Percentiles rank a stretch among this genome's conserved stretches.
phyloP scores from a whole-genome alignment of 2,888 invertebrate species.

The Napeogenes inachia region DNA sequence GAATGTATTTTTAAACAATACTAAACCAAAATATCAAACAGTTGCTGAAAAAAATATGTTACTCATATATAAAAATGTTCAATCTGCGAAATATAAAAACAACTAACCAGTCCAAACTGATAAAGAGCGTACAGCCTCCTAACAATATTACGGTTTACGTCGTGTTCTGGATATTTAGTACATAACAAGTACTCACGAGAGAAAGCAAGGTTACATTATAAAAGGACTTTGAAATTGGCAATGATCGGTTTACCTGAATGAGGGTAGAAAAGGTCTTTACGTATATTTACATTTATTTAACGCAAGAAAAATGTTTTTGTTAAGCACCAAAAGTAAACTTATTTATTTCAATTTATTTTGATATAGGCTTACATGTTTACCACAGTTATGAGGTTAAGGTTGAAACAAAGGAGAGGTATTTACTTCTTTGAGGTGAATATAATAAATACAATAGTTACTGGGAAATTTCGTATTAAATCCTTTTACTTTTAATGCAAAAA shows the following conservation, averaged over 20 bases:
- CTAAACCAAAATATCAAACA: no score
- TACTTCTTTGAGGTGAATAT: not conserved
- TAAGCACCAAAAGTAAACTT: not conserved
- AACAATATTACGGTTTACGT: no score
- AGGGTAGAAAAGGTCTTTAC: not conserved
- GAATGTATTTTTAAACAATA: no score
- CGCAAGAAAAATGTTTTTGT: not conserved
- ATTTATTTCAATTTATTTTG: conserved; percentile 1
- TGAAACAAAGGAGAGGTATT: not conserved
- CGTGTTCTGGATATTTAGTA: no score
- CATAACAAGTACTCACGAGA: not conserved
- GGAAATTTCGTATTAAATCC: not conserved
- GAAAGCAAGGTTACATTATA: conserved; percentile 12
- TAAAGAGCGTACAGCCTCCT: no score
- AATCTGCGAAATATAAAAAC: no score
- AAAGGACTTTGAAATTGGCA: conserved; percentile 11
- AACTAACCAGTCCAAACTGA: no score
- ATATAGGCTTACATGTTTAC: not conserved
- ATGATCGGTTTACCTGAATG: conserved; percentile 9
- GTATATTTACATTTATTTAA: not conserved
- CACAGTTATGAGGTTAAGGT: not conserved
- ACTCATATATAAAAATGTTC: no score
- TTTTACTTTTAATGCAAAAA: no score
- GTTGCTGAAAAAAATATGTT: no score
- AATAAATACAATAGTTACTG: not conserved